Evolutionary conservation across 2,888 invertebrate species (phyloP), one percentile per base, ranked within the genome.

Genomic region (Andrena marginata): DNA sequence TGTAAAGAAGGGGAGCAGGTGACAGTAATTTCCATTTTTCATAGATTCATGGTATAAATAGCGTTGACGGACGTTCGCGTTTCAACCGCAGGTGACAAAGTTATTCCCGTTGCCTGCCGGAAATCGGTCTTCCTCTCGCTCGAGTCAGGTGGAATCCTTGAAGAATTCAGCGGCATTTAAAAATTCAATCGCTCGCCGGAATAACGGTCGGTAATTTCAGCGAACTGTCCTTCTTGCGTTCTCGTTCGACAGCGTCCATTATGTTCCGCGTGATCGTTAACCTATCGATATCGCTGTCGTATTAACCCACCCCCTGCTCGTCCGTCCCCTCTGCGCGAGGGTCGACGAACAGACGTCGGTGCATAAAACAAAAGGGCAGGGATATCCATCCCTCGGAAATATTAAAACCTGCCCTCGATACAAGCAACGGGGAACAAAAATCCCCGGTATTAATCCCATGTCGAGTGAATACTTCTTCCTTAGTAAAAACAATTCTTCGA

Each of bases 271-370:
- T 35, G 63, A 68, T 54, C 68, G 63, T 56, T 56, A 51, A 60
- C 63, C 67, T 82, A 78, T 70, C 69, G 67, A 78, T 16, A 33
- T 48, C 48, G 48, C 59, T 54, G 69, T 59, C 35, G 60, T 51
- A 72, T 73, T 69, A 69, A 77, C 69, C 74, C 56, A n/a, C 13
- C 3, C 20, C 68, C 72, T 23, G 56, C 73, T 23, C 64, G 54
- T 10, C 42, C 54, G 16, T 51, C 33, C 63, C 31, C 13, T 54
- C 20, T 54, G 26, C 49, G 35, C 48, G 23, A 49, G 33, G 49
- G 1, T 73, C 23, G 64, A 3, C 16, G 65, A 26, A 29, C 29
- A 31, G 71, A 48, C 69, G 0, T 35, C 62, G 26, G 54, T 73
- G 73, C 56, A 59, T 67, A 67, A 65, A 77, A 67, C 68, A 63